Conservation (phyloP, 2,888 invertebrate species). For the Siphlonurus alternatus region DNA sequence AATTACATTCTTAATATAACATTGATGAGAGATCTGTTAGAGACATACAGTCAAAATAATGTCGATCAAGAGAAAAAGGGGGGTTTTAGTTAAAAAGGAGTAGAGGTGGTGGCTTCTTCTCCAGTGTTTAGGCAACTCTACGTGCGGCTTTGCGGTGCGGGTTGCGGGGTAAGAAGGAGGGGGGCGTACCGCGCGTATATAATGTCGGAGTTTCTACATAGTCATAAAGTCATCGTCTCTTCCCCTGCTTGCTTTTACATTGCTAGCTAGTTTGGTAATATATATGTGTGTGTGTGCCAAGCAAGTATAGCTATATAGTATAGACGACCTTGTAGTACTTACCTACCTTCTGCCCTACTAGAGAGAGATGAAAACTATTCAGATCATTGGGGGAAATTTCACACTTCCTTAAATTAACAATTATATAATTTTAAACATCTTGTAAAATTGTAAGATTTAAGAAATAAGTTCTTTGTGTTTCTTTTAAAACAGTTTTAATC, state of each 20-base stretch:
- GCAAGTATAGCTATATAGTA: too few species aligned
- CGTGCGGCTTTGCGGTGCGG: slow-evolving; percentile 1
- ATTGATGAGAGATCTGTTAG: too few species aligned
- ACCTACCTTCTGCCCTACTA: background rate
- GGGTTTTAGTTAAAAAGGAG: background rate
- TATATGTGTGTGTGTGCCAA: background rate
- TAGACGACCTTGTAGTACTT: background rate
- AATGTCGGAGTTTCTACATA: background rate
- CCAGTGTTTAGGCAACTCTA: background rate
- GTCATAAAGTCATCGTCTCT: background rate
- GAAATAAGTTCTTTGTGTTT: too few species aligned
- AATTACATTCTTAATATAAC: too few species aligned
- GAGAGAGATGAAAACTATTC: background rate
- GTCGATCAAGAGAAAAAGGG: background rate
- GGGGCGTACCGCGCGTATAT: background rate
- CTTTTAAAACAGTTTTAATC: too few species aligned
- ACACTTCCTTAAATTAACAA: background rate
- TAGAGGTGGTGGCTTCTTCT: background rate
- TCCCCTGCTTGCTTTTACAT: background rate
- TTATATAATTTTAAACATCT: too few species aligned
- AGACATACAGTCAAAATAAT: too few species aligned
- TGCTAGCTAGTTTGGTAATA: background rate
- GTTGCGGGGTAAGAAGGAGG: background rate
- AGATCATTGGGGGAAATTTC: background rate
- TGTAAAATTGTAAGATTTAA: too few species aligned